These are phyloP conservation scores for Simalia tracyae DNA, from an alignment of 2,797 vertebrate species.

Conservation along the genomic window DNA sequence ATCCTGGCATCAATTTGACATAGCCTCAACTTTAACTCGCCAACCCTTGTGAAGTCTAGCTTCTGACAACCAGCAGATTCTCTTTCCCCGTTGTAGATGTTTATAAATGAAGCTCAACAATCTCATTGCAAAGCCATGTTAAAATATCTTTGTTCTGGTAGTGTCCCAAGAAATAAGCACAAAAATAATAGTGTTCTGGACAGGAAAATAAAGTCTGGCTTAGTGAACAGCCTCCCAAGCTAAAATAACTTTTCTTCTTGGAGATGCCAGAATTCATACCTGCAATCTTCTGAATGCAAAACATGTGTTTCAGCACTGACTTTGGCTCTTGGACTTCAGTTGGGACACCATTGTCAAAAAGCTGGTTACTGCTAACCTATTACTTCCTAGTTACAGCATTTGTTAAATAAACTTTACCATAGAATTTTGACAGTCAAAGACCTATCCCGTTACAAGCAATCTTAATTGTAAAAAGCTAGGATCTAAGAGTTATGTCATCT, in stretches of 20 bases:
- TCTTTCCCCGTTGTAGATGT: not conserved
- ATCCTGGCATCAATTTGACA: not conserved
- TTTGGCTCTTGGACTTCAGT: not conserved
- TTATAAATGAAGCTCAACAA: not conserved
- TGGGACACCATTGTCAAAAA: not conserved
- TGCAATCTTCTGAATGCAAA: not conserved
- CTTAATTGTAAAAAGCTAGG: not conserved
- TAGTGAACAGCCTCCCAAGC: not conserved
- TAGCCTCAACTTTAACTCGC: not conserved
- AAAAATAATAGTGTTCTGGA: not conserved
- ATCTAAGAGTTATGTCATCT: not conserved
- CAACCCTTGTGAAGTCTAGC: not conserved
- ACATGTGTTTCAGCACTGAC: not conserved
- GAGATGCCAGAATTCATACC: not conserved
- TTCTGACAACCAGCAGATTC: not conserved
- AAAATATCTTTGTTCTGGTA: not conserved
- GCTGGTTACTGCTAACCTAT: not conserved
- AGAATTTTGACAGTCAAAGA: not conserved
- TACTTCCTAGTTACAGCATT: not conserved
- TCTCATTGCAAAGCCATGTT: not conserved
- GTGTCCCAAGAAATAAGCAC: not conserved
- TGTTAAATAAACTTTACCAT: not conserved
- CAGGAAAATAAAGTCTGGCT: not conserved
- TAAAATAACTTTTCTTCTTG: not conserved
- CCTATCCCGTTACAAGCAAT: not conserved